phyloP scores from a whole-genome alignment of 2,797 vertebrate genomes.

The Hemitrygon akajei region DNA sequence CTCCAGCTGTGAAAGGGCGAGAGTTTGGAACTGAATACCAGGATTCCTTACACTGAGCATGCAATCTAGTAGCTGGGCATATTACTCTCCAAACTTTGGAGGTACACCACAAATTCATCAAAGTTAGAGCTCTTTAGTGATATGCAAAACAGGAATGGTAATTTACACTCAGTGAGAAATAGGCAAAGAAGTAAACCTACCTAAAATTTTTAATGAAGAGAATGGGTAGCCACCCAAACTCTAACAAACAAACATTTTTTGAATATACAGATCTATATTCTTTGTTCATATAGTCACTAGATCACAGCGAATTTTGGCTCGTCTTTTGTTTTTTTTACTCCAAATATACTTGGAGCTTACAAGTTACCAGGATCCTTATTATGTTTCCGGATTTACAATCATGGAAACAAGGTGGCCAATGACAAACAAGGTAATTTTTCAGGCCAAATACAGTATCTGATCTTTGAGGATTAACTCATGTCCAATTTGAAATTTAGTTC shows the following conservation, averaged over 20 bases:
- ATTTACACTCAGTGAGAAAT: neutral
- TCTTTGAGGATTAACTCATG: neutral
- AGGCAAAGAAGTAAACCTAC: neutral
- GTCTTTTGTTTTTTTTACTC: neutral
- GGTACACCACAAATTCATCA: too few relatives aligned
- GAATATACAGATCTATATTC: neutral
- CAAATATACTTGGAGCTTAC: neutral
- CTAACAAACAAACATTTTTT: neutral
- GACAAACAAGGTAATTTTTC: neutral
- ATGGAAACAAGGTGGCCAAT: neutral
- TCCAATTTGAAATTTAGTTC: neutral
- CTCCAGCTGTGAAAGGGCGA: too few relatives aligned
- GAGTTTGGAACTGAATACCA: too few relatives aligned
- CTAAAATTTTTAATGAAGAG: neutral
- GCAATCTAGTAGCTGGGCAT: too few relatives aligned
- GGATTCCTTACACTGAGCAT: too few relatives aligned
- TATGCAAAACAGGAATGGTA: neutral
- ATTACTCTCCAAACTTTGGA: too few relatives aligned
- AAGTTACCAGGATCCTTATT: neutral
- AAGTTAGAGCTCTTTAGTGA: too few relatives aligned
- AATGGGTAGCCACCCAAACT: neutral
- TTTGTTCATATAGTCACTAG: neutral
- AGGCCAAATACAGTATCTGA: neutral
- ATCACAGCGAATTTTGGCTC: neutral
- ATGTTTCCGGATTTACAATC: neutral